These are phyloP conservation scores for Trichonephila clavipes DNA, from an alignment of 1,140 invertebrate genomes.

Conservation along the genomic window DNA sequence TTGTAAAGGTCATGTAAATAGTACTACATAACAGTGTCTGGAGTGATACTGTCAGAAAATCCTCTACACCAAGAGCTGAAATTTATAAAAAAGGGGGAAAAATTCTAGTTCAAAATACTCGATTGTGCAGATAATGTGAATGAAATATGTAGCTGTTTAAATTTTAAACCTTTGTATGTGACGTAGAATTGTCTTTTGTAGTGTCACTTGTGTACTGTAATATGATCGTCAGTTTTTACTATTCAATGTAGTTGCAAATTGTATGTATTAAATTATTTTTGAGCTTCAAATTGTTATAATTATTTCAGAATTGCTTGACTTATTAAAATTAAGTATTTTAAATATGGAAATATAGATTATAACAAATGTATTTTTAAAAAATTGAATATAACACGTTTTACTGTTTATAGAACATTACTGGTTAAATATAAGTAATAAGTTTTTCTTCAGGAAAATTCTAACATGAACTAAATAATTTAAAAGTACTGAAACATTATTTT, in stretches of 20 bases:
- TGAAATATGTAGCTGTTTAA: conserved; percentile 70
- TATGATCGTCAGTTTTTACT: conserved; percentile 75
- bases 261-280: conserved; percentile 77
- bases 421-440: too few species aligned
- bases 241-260: conserved; percentile 75
- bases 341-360: too few species aligned
- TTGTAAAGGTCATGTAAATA: conserved; percentile 73
- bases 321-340: too few species aligned
- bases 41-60: conserved; percentile 58
- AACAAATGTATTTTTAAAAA: too few species aligned
- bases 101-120: conserved; percentile 63
- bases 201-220: conserved; percentile 72
- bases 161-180: conserved; percentile 76
- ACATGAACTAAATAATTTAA: too few species aligned
- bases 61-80: conserved; percentile 65
- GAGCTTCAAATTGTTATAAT: conserved; percentile 44
- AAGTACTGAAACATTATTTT: too few species aligned
- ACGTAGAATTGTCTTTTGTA: conserved; percentile 62
- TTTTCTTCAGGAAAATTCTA: too few species aligned
- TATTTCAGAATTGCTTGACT: too few species aligned
- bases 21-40: conserved; percentile 41
- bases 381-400: too few species aligned
- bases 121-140: conserved; percentile 70
- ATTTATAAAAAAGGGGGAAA: conserved; percentile 31
- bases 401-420: too few species aligned